phyloP scores from a whole-genome alignment of 2,888 invertebrate species.

The Drosophila fungiperda region DNA sequence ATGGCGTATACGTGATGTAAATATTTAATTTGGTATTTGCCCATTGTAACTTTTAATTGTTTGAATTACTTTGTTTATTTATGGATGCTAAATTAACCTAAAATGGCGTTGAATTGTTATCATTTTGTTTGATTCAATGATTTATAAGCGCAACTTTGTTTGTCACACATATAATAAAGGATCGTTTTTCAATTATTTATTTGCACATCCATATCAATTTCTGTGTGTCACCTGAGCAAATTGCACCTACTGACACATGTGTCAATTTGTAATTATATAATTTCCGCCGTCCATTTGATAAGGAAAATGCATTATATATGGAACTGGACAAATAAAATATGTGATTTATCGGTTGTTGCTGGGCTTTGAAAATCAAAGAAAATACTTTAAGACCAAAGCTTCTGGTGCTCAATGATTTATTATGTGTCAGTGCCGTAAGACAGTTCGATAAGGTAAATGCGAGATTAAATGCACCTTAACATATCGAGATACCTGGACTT shows the following conservation, averaged over 20 bases:
- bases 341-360: constrained; percentile 46
- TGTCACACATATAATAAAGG: neutral
- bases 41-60: neutral
- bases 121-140: neutral
- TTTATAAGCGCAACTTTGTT: neutral
- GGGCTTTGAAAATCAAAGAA: constrained; percentile 38
- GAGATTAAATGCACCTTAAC: constrained; percentile 32
- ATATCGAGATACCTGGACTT: constrained; percentile 19
- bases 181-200: constrained; percentile 14
- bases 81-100: neutral
- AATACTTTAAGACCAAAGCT: constrained; percentile 43
- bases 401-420: constrained; percentile 57
- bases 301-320: constrained; percentile 56
- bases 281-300: constrained; percentile 28
- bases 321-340: constrained; percentile 18
- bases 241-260: constrained; percentile 10
- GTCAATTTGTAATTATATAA: constrained; percentile 32
- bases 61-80: neutral
- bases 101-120: neutral
- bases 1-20: constrained; percentile 55
- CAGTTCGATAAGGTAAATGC: constrained; percentile 33
- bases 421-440: constrained; percentile 47
- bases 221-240: constrained; percentile 57
- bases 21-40: constrained; percentile 6
- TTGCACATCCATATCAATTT: constrained; percentile 28